Percentiles rank a stretch among this genome's conserved stretches.
Conservation (phyloP, 1,140 invertebrate genomes). For the Calycopis cecrops region DNA sequence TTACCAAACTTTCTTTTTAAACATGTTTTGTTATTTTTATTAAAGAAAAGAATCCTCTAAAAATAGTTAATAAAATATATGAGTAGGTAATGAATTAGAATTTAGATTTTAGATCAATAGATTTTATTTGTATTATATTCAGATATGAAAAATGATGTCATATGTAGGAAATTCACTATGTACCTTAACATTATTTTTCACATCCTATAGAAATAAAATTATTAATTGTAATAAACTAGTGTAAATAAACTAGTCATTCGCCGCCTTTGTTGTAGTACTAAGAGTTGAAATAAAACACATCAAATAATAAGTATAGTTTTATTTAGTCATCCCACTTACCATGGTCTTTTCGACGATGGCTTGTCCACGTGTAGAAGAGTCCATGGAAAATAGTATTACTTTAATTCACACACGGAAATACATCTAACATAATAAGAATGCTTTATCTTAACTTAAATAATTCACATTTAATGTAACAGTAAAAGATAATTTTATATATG, state of each 20-base stretch:
- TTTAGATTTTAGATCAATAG: too few species aligned
- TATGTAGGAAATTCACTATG: too few species aligned
- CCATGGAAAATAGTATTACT: slow-evolving; percentile 67
- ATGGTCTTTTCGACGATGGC: slow-evolving; percentile 63
- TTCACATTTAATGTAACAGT: slow-evolving; percentile 23
- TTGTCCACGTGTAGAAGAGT: slow-evolving; percentile 60
- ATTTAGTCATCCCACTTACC: slow-evolving; percentile 64
- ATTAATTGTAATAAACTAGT: background rate
- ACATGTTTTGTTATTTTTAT: too few species aligned
- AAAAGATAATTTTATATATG: slow-evolving; percentile 24
- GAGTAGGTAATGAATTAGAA: too few species aligned
- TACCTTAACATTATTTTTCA: too few species aligned
- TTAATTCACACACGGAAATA: slow-evolving; percentile 56
- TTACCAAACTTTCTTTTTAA: too few species aligned
- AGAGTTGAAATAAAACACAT: slow-evolving; percentile 46
- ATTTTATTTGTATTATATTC: too few species aligned
- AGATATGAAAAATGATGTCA: too few species aligned
- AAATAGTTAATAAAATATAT: too few species aligned
- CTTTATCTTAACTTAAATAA: slow-evolving; percentile 22
- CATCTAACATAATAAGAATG: slow-evolving; percentile 25
- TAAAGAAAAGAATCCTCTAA: too few species aligned
- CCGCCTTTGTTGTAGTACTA: slow-evolving; percentile 7
- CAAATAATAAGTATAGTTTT: slow-evolving; percentile 42
- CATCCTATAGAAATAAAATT: background rate
- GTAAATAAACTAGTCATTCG: slow-evolving; percentile 26